Base-by-base conservation (phyloP, 2,888 invertebrate genomes). In the Catocala sponsa region DNA sequence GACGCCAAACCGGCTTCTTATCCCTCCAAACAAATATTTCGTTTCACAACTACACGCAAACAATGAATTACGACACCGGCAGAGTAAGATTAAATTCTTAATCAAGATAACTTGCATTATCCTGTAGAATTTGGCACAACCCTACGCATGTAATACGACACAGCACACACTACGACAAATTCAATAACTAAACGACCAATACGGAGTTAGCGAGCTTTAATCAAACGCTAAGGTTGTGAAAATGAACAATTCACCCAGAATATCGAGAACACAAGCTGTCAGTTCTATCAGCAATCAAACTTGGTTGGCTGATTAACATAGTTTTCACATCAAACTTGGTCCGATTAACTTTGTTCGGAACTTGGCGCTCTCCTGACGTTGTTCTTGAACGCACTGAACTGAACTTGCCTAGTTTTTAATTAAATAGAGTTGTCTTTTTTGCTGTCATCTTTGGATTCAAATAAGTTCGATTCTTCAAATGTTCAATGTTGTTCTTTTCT, bases 291-390 rank as follows among this genome's bases (percentile, higher is more conserved):
- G 78, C 73, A 81, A 80, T 81, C 82, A 81, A 79, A 79, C 78
- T 73, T 70, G 65, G 71, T 55, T 64, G 73, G 62, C 70, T 82
- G 80, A 81, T 81, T 82, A 82, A 78, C 82, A 81, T 81, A 81
- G 81, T 81, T 81, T 80, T 74, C 79, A 67, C 76, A 79, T 78
- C 76, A 74, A 76, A 76, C 70, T 75, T 76, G 55, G 64, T 70
- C 68, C 63, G 66, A 71, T 71, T 70, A 73, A 81, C 77, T 79
- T 76, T 52, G 69, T 64, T 64, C 51, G 13, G 49, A 64, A 67
- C 61, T 69, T 49, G 44, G n/a, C 44, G 42, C 55, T 53, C 50
- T 52, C 58, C 43, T 15, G 13, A 63, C 67, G 63, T 67, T 74
- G 65, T 72, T 79, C 73, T 65, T 60, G 46, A 63, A 58, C 51